These are phyloP conservation scores for Syrista parreyssii DNA, from an alignment of 2,888 invertebrate genomes.

Conservation along the genomic window DNA sequence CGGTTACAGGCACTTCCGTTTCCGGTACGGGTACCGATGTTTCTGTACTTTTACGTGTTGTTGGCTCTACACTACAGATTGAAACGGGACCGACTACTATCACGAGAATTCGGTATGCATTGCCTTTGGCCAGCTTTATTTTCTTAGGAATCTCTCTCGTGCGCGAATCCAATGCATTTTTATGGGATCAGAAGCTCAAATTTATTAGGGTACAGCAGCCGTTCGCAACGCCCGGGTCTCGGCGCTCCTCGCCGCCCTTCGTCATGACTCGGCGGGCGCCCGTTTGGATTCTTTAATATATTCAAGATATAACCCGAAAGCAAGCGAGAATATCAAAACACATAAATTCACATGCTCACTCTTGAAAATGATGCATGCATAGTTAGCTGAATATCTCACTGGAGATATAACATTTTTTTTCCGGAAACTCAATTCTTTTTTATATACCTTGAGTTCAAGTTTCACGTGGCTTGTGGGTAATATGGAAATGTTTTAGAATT, in stretches of 20 bases:
- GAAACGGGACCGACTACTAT: background rate
- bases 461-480: background rate
- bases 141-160: conserved; percentile 35
- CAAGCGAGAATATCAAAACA: conserved; percentile 48
- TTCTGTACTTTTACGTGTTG: background rate
- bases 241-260: conserved; percentile 14
- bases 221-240: conserved; percentile 35
- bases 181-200: conserved; percentile 55
- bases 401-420: background rate
- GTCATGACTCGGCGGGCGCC: conserved; percentile 17
- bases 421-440: background rate
- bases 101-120: conserved; percentile 46
- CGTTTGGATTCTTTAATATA: conserved; percentile 42
- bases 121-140: conserved; percentile 43
- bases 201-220: conserved; percentile 51
- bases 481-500: too few relatives aligned
- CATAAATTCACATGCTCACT: conserved; percentile 44
- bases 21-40: conserved; percentile 11
- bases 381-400: conserved; percentile 4
- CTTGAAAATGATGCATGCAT: conserved; percentile 22
- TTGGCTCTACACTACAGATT: background rate
- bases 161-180: conserved; percentile 57
- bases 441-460: background rate
- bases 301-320: conserved; percentile 44
- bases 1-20: conserved; percentile 20